Percentiles rank a stretch among this genome's conserved stretches.
Conservation (phyloP, 2,797 vertebrate species). For the Crossoptilon crossoptilon region DNA sequence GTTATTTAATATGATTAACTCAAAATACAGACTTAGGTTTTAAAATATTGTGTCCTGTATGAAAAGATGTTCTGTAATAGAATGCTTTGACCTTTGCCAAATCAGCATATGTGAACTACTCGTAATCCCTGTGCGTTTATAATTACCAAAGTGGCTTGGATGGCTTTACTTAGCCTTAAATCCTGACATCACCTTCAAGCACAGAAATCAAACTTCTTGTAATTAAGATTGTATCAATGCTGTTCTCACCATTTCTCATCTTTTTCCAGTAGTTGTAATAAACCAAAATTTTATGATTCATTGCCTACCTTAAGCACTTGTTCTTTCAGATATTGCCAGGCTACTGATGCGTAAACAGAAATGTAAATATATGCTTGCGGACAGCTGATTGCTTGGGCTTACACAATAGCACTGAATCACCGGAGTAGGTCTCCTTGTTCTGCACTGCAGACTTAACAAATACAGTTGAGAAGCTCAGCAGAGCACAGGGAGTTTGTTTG, state of each 20-base stretch:
- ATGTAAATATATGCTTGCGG: neutral
- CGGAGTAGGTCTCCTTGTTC: conserved; percentile 49
- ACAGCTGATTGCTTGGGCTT: conserved; percentile 23
- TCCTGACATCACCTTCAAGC: conserved; percentile 34
- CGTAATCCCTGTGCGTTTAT: neutral
- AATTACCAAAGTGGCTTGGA: conserved; percentile 27
- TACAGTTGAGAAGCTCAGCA: neutral
- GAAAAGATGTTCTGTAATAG: neutral
- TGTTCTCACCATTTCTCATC: conserved; percentile 1
- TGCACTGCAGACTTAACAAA: neutral
- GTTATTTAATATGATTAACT: neutral
- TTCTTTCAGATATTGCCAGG: conserved; percentile 43
- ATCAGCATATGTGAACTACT: neutral
- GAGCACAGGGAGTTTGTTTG: neutral
- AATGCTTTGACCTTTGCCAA: neutral
- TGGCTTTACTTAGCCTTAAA: conserved; percentile 14
- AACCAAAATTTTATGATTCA: conserved; percentile 10
- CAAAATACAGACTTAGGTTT: neutral
- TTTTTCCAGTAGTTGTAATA: conserved; percentile 39
- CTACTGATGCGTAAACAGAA: conserved; percentile 34
- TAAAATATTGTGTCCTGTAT: neutral
- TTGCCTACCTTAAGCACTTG: neutral
- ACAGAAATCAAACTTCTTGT: conserved; percentile 21
- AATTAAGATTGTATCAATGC: neutral
- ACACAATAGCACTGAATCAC: conserved; percentile 40